These are phyloP conservation scores for Pygoscelis antarcticus DNA, from an alignment of 2,113 vertebrate species.

Conservation along the genomic window DNA sequence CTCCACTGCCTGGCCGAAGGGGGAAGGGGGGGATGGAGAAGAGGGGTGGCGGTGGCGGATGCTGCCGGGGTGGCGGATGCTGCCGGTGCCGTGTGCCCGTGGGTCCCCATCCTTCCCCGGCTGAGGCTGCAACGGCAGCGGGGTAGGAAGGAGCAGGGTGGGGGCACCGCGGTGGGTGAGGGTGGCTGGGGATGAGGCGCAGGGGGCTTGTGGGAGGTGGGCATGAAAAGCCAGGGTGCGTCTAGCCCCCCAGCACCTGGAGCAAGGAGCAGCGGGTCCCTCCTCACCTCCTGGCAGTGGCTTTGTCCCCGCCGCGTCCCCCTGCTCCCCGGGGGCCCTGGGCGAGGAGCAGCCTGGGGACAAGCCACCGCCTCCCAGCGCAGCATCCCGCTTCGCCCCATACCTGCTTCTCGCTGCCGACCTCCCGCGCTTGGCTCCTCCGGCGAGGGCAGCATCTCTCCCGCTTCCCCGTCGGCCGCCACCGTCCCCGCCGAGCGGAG, in stretches of 20 bases:
- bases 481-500: not conserved
- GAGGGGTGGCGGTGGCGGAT: not conserved
- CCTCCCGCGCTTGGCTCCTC: not conserved
- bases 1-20: not conserved
- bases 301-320: not conserved
- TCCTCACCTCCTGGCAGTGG: not conserved
- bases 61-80: not conserved
- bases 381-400: not conserved
- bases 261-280: not conserved
- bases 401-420: constrained; percentile 26
- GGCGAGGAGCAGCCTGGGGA: not conserved
- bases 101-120: not conserved
- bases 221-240: not conserved
- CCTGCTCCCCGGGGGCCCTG: not conserved
- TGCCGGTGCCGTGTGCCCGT: not conserved
- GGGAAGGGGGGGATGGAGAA: not conserved
- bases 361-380: not conserved
- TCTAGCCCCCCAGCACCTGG: not conserved
- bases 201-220: not conserved
- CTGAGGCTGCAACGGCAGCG: not conserved
- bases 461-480: not conserved
- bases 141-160: not conserved
- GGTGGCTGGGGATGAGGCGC: not conserved
- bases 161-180: not conserved
- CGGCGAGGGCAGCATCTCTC: not conserved